phyloP scores from a whole-genome alignment of 2,888 invertebrate genomes.

The Mamestra brassicae region DNA sequence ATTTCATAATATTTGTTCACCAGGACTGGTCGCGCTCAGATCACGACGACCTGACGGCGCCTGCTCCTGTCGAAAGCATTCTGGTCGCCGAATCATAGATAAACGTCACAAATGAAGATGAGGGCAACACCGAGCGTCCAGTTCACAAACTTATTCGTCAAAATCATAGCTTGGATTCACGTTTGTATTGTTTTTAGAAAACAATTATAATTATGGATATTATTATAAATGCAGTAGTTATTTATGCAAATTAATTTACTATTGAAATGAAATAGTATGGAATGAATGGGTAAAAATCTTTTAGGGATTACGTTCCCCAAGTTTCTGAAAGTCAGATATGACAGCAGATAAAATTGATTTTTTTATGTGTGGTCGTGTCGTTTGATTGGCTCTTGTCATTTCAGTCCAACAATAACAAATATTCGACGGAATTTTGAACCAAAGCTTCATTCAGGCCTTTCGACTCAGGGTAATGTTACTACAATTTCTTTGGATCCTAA shows the following conservation, averaged over 20 bases:
- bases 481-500: neutral
- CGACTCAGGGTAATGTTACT: neutral
- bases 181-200: slow-evolving; percentile 36
- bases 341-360: neutral
- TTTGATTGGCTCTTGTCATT: slow-evolving; percentile 8
- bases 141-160: slow-evolving; percentile 30
- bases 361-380: neutral
- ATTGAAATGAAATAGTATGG: neutral
- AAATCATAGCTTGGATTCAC: slow-evolving; percentile 24
- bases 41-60: slow-evolving; percentile 82
- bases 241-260: slow-evolving; percentile 18
- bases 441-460: neutral
- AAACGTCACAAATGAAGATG: slow-evolving; percentile 31
- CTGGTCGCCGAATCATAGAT: slow-evolving; percentile 85
- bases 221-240: slow-evolving; percentile 4
- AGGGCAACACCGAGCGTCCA: slow-evolving; percentile 19
- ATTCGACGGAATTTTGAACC: neutral
- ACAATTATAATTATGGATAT: neutral
- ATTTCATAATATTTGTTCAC: slow-evolving; percentile 12
- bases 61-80: slow-evolving; percentile 85
- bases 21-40: slow-evolving; percentile 87
- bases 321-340: neutral
- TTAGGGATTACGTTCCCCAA: neutral
- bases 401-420: neutral
- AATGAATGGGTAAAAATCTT: slow-evolving; percentile 12